Base-by-base conservation (phyloP, 2,113 vertebrate genomes). In the Petrocephalus microphthalmus region DNA sequence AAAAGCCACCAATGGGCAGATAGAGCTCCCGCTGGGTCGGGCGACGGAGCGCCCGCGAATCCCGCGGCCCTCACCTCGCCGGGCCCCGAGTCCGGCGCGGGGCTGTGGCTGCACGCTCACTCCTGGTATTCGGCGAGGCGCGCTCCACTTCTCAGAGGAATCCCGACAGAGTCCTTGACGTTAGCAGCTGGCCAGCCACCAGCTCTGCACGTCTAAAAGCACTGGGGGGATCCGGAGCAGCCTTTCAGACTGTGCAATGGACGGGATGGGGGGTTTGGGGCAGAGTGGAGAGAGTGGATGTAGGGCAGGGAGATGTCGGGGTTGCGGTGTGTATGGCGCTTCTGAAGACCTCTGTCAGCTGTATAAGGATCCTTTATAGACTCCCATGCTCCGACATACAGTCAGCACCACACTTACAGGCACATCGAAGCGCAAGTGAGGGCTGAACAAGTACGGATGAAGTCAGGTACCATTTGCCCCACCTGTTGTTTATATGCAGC, bases 401-500 rank as follows among this genome's bases (percentile, higher is more conserved):
- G 60, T 67, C 25, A 29, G 11, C 60, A 13, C 60, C n/a, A n/a
- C 60, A 67, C 60, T 67, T 67, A 67, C 25, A 13, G 60, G 25
- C 2, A 67, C 37, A 22, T 60, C 17, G 71, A 87, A 71, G 64
- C 7, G 22, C 60, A 37, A 25, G 57, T 29, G 42, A 37, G 7
- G 60, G 42, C 11, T 64, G 42, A 87, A 87, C 19, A 20, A 47
- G 45, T 57, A 45, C 60, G 47, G 37, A 64, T 60, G 54, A 60
- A 71, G n/a, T 49, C 22, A 71, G 33, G 19, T 71, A 85, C 51
- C n/a, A 52, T 71, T 71, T 29, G 42, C 47, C 42, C 60, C 86
- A 51, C 64, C 86, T 87, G 86, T 87, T 71, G 60, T 71, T 87
- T 67, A 87, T 60, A 67, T 71, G 22, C 60, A 37, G 60, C 22